Evolutionary conservation across 2,113 vertebrate species (phyloP), one percentile per base, ranked within the genome.

Genomic region (Tupaia chinensis): DNA sequence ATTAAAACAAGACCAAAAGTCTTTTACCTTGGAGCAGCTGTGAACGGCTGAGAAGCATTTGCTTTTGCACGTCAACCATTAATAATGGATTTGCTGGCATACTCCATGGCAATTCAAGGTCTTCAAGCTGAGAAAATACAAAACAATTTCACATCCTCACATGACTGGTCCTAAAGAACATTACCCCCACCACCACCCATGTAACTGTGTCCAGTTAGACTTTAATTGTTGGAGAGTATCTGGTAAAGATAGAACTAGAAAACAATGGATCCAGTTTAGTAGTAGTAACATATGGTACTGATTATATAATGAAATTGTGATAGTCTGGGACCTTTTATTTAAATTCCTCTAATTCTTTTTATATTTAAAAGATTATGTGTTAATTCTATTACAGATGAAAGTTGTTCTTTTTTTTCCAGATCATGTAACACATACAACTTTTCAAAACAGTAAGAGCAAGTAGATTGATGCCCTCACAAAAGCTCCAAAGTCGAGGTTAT

Each of bases 91-190:
- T 27, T 19, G 14, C 63, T 88, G 32, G 66, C 53, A 63, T 80
- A 73, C 29, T 19, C 72, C 13, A 13, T 34, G 53, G 4, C 34
- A 63, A 27, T 20, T 84, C 22, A 66, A 53, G 14, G 20, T 20
- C 11, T 94, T 93, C 68, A 91, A 29, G 58, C 87, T 92, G 76
- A 95, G 80, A 25, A 93, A 60, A 60, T 53, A 3, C 76, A 80
- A 63, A 58, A 22, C 4, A 54, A 86, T 76, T 80, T 73, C 25
- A 60, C 0, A 15, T 4, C 1, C 22, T 13, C 0, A 10, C 9
- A 3, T 82, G 16, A 83, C 54, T 82, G 13, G 23, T 14, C 27
- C 3, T 29, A 79, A 44, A 91, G 69, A 93, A 74, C 15, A 53
- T 76, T 29, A 81, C 23, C n/a, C 6, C 4, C 7, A 23, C 4